A percentile compares a stretch with the other conserved stretches of the same genome.
Conservation (phyloP, 2,797 vertebrate genomes). For the Apodemus agrarius region DNA sequence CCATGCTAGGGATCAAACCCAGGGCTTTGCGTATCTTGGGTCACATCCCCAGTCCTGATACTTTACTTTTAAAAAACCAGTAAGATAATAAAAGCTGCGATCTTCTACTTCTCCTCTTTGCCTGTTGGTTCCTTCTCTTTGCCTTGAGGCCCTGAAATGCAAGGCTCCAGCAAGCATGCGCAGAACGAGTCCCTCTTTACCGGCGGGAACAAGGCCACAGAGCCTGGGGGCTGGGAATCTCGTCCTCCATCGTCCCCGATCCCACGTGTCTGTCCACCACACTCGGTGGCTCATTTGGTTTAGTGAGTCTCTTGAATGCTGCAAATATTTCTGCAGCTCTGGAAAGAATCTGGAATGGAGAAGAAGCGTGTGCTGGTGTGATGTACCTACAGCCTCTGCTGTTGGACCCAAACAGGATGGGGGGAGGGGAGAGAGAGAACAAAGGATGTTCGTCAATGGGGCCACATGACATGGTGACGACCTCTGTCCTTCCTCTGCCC, state of each 20-base stretch:
- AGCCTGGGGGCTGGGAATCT: background rate
- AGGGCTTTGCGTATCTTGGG: background rate
- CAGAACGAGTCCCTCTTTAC: background rate
- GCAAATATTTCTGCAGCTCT: background rate
- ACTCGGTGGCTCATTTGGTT: background rate
- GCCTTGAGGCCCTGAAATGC: background rate
- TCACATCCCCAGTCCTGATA: background rate
- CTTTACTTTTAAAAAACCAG: background rate
- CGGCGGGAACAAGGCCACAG: background rate
- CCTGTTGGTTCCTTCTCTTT: background rate
- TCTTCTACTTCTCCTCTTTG: background rate
- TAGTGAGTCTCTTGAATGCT: background rate
- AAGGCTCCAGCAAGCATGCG: too few species aligned
- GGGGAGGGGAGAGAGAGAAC: background rate
- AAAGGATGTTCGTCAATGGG: background rate
- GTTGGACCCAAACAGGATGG: background rate
- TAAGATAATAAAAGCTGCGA: background rate
- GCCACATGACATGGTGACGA: accelerated
- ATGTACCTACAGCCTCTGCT: background rate
- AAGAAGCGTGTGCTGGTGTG: background rate
- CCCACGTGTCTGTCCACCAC: background rate
- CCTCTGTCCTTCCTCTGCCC: accelerated
- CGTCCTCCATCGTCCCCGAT: background rate
- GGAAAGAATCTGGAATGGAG: background rate
- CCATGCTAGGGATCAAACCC: background rate